phyloP scores from a whole-genome alignment of 2,113 vertebrate genomes.

The Cricetomys ansorgei region DNA sequence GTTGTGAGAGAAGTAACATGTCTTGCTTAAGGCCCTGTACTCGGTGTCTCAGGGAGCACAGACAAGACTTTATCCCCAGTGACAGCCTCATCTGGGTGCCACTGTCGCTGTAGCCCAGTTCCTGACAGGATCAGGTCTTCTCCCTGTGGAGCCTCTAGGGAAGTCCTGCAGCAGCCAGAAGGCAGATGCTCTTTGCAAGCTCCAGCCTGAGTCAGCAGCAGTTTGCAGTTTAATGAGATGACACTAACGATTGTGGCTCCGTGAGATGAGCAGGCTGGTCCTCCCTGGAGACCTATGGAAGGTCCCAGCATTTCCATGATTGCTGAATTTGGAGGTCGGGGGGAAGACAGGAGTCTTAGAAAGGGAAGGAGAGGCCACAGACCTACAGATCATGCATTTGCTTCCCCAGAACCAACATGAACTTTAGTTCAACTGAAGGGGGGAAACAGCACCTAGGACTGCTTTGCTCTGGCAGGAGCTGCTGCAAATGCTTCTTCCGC shows the following conservation, averaged over 20 bases:
- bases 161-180: conserved; percentile 65
- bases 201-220: conserved; percentile 80
- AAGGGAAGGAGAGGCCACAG: not conserved
- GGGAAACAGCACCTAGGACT: not conserved
- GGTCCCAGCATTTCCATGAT: conserved; percentile 72
- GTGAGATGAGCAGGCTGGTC: conserved; percentile 67
- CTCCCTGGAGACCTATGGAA: conserved; percentile 75
- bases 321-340: conserved; percentile 49
- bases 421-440: not conserved
- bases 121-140: not conserved
- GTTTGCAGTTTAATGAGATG: conserved; percentile 82
- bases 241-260: conserved; percentile 79
- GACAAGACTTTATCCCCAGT: not conserved
- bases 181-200: conserved; percentile 57
- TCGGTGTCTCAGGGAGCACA: not conserved
- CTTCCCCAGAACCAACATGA: not conserved
- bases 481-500: not conserved
- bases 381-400: not conserved
- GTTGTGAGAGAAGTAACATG: not conserved
- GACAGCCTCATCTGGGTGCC: not conserved
- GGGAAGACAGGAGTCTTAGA: conserved; percentile 46
- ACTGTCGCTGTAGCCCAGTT: fast-evolving
- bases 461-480: not conserved
- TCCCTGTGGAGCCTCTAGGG: conserved; percentile 48
- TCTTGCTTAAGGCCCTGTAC: not conserved